These are phyloP conservation scores for Glaucopsyche alexis DNA, from an alignment of 2,888 invertebrate genomes.

Conservation along the genomic window DNA sequence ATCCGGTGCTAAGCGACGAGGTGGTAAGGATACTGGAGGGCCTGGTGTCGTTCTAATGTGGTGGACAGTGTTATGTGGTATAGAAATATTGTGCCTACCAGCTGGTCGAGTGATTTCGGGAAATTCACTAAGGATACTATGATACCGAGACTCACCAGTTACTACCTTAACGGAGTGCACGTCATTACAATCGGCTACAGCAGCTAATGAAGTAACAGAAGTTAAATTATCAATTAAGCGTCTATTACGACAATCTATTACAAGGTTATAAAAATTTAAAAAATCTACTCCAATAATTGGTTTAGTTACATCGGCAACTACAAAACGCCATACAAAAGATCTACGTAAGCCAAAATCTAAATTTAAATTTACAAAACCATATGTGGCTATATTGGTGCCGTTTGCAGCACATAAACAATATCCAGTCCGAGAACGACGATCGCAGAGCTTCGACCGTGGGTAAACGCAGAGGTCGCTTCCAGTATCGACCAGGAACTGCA, in stretches of 20 bases:
- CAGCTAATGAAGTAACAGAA: conserved; percentile 30
- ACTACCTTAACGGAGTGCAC: conserved; percentile 9
- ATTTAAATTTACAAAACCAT: conserved; percentile 39
- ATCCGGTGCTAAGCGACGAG: conserved; percentile 35
- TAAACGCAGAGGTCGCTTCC: conserved; percentile 40
- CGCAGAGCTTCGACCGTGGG: conserved; percentile 37
- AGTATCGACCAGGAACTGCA: conserved; percentile 31
- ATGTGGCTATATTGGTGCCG: conserved; percentile 46
- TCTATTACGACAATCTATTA: conserved; percentile 44
- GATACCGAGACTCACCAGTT: conserved; percentile 30
- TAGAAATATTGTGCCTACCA: conserved; percentile 30
- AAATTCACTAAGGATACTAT: conserved; percentile 28
- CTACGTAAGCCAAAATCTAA: conserved; percentile 28
- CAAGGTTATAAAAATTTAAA: conserved; percentile 43
- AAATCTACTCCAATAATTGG: conserved; percentile 53
- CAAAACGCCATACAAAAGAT: conserved; percentile 30
- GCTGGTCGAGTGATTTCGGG: conserved; percentile 31
- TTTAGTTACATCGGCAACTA: conserved; percentile 35
- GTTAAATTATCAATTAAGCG: too few species aligned
- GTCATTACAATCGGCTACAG: background rate
- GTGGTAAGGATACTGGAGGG: conserved; percentile 31
- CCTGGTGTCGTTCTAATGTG: conserved; percentile 39
- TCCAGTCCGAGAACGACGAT: conserved; percentile 35
- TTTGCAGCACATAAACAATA: conserved; percentile 49
- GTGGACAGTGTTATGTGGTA: conserved; percentile 36